Conservation (phyloP, 2,888 invertebrate genomes). For the Bhutanitis thaidina region DNA sequence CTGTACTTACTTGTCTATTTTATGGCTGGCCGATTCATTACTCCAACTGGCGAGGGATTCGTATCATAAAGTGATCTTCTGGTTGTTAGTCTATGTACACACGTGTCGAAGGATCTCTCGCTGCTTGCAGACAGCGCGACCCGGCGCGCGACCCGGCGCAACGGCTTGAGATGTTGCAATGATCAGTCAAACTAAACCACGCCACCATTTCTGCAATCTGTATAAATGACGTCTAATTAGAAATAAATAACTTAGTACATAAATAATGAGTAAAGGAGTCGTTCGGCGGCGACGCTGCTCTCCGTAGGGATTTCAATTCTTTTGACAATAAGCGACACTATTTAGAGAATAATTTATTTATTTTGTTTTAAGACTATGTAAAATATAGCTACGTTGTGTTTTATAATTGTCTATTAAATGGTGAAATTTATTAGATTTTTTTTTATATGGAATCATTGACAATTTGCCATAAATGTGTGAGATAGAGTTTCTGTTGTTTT, state of each 20-base stretch:
- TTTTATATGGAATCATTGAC: conserved; percentile 61
- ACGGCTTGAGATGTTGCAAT: too few species aligned
- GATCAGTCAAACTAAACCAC: neutral
- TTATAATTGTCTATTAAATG: conserved; percentile 70
- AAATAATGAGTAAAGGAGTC: conserved; percentile 52
- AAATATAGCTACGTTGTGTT: conserved; percentile 75
- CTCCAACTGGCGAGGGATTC: conserved; percentile 24
- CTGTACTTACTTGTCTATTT: conserved; percentile 6
- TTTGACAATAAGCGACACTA: conserved; percentile 75
- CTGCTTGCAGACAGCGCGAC: neutral
- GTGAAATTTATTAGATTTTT: conserved; percentile 49
- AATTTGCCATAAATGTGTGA: conserved; percentile 75
- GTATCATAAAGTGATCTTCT: neutral
- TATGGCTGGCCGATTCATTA: conserved; percentile 16
- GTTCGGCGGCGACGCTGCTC: conserved; percentile 30
- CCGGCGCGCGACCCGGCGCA: too few species aligned
- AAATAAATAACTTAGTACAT: conserved; percentile 54
- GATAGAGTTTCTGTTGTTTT: conserved; percentile 69
- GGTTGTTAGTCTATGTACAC: neutral
- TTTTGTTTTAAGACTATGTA: conserved; percentile 76
- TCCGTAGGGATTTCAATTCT: conserved; percentile 54
- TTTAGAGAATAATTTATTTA: conserved; percentile 74
- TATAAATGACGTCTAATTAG: conserved; percentile 44
- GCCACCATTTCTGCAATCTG: conserved; percentile 27
- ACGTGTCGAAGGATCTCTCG: neutral